Evolutionary conservation across 2,888 invertebrate genomes (phyloP).

Genomic region (Zelleria hepariella): DNA sequence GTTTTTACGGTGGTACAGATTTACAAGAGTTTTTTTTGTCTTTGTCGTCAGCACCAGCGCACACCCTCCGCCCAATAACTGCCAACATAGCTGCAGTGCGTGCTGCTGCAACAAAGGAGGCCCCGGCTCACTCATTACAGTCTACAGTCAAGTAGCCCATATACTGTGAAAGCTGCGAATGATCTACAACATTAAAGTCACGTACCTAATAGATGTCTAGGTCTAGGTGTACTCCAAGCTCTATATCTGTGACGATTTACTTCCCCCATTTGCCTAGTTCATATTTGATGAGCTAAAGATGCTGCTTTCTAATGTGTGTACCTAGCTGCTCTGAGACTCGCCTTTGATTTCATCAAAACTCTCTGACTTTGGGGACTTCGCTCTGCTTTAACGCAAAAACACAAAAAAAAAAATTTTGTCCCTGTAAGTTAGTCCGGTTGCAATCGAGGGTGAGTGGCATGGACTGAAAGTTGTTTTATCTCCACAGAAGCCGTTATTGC

Average conservation of each 20-base stretch:
- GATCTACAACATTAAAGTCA: neutral
- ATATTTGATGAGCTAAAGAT: too few relatives aligned
- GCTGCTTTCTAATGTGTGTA: too few relatives aligned
- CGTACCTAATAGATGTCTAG: neutral
- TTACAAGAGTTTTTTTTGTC: neutral
- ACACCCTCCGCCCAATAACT: neutral
- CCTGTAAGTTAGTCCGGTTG: too few relatives aligned
- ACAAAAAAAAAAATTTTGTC: too few relatives aligned
- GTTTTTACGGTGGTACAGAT: neutral
- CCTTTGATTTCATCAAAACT: too few relatives aligned
- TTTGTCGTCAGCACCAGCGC: neutral
- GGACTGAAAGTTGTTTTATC: conserved; percentile 4
- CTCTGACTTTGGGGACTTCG: too few relatives aligned
- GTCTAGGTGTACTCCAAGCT: neutral
- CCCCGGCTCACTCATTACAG: conserved; percentile 57
- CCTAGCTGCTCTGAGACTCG: too few relatives aligned
- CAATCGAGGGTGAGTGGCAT: too few relatives aligned
- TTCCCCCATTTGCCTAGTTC: neutral
- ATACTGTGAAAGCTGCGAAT: conserved; percentile 43
- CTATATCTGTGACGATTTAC: neutral
- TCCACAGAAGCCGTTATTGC: conserved; percentile 57
- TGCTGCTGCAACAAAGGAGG: conserved; percentile 35
- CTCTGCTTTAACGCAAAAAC: too few relatives aligned
- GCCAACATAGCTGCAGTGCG: conserved; percentile 31
- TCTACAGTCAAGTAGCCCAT: conserved; percentile 71